Percentiles rank a stretch among this genome's conserved stretches.
phyloP scores from a whole-genome alignment of 35 echinoderm and acorn worm genomes.

The Ptychodera flava region DNA sequence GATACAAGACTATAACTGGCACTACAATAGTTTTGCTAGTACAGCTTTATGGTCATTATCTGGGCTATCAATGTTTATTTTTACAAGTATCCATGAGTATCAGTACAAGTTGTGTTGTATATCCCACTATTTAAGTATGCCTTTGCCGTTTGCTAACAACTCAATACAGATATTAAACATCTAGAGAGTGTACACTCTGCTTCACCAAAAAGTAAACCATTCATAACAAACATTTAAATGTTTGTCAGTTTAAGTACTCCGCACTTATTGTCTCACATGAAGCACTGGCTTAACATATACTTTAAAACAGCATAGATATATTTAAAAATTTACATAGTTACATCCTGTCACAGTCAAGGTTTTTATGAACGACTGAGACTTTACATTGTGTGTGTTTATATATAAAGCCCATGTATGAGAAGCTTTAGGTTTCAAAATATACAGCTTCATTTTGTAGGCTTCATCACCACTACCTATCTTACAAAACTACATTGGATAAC shows the following conservation, averaged over 20 bases:
- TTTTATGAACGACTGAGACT: not conserved
- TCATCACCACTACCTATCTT: not conserved
- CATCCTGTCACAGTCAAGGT: not conserved
- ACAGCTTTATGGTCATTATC: too few species aligned
- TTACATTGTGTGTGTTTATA: not conserved
- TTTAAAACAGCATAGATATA: conserved; percentile 2
- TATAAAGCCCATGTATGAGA: not conserved
- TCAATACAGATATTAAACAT: not conserved
- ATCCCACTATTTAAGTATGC: not conserved
- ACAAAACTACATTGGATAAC: conserved; percentile 1
- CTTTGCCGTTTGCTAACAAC: not conserved
- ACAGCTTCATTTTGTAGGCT: not conserved
- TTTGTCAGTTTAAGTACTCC: not conserved
- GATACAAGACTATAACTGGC: too few species aligned
- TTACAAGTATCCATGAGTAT: not conserved
- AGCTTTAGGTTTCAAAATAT: not conserved
- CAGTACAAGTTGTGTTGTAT: not conserved
- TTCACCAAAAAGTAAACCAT: not conserved
- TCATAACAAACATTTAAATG: too few species aligned
- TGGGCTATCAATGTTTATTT: not conserved
- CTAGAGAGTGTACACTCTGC: not conserved
- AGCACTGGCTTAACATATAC: not conserved
- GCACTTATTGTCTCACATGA: not conserved
- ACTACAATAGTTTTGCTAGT: too few species aligned
- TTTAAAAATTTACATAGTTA: conserved; percentile 2